Conservation (phyloP, 2,113 vertebrate genomes). For the Orycteropus afer region DNA sequence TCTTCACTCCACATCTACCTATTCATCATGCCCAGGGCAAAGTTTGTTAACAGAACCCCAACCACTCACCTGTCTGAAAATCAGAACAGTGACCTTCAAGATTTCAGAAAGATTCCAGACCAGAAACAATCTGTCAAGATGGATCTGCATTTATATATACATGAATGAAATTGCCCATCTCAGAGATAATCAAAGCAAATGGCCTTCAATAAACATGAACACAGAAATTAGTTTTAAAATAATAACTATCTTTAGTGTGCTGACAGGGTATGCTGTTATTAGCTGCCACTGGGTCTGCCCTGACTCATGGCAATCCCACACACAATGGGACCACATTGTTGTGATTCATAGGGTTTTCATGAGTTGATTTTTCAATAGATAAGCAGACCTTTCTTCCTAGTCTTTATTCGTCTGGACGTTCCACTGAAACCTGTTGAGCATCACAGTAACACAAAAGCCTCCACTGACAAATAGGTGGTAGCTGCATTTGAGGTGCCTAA, state of each 20-base stretch:
- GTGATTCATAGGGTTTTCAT: neutral
- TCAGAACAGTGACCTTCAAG: neutral
- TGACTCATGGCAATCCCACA: neutral
- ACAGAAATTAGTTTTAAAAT: neutral
- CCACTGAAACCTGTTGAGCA: neutral
- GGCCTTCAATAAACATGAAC: neutral
- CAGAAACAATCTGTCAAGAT: neutral
- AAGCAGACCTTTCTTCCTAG: neutral
- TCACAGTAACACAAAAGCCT: neutral
- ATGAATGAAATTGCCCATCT: neutral
- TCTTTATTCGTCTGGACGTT: neutral
- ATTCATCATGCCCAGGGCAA: neutral
- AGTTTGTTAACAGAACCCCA: neutral
- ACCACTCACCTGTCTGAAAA: neutral
- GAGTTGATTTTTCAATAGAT: neutral
- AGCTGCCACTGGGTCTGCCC: neutral
- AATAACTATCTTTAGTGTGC: neutral
- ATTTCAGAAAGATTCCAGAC: neutral
- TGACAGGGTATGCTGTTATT: neutral
- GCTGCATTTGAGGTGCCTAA: neutral
- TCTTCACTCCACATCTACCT: neutral
- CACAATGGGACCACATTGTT: neutral
- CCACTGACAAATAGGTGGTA: neutral
- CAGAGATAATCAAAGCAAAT: neutral
- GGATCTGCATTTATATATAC: neutral